Evolutionary conservation across 2,113 vertebrate species (phyloP), one percentile per base, ranked within the genome.

Genomic region (Acrocephalus arundinaceus): DNA sequence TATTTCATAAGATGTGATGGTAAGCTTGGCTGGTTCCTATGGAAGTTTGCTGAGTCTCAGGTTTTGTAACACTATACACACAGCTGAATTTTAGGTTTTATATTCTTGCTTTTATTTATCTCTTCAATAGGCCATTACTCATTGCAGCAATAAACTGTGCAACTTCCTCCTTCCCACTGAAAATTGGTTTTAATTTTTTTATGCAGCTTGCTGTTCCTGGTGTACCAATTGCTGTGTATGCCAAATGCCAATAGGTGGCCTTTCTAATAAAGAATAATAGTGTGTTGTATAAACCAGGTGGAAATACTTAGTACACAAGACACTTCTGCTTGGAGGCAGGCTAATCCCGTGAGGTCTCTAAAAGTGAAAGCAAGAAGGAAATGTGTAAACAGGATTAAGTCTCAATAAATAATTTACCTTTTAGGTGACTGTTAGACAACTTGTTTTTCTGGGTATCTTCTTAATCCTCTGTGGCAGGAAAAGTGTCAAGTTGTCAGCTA

Each of bases 341-440:
- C 37, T 49, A 52, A 74, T 94, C 71, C 8, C 33, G 61, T 67
- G 41, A 70, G 49, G 49, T 31, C 28, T 61, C 28, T 83, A 33
- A 62, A 81, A 87, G 41, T 75, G 41, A 87, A 92, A 89, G 41
- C 12, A 72, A 87, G 63, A 82, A 39, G 54, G 31, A 80, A 91
- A 66, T 66, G 25, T 70, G 54, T 90, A 22, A 92, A 94, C 37
- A 91, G 25, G 58, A 91, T 95, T 87, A 87, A 79, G 18, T 66
- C 55, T 89, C 51, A 85, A 54, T 79, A 96, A 94, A 76, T 85
- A 73, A 73, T 76, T 73, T 79, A 57, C 57, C n/a, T 91, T 91
- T 85, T 73, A 79, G 67, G 15, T 52, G 46, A 43, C 51, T 85
- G 30, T 65, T 80, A 74, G 87, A n/a, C 77, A 67, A 16, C 10